Percentiles rank a stretch among this genome's conserved stretches.
phyloP scores from a whole-genome alignment of 1,140 invertebrate species.

The Tetramorium simillimum region DNA sequence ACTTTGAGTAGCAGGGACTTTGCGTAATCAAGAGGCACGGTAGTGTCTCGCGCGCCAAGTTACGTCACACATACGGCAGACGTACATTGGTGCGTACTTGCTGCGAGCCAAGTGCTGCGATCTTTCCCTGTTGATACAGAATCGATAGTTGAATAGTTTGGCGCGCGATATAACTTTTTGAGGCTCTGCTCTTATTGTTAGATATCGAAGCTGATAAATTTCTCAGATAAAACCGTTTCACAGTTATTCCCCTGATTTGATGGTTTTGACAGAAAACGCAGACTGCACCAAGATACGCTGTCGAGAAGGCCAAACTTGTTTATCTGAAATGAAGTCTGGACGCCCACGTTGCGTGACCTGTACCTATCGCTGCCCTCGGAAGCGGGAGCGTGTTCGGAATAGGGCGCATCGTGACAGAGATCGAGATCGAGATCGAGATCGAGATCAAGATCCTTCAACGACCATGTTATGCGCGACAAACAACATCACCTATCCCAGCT shows the following conservation, averaged over 20 bases:
- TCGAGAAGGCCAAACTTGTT: conserved; percentile 90
- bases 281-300: conserved; percentile 92
- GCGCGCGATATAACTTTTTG: neutral
- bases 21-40: too few relatives aligned
- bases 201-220: neutral
- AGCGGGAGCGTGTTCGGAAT: conserved; percentile 80
- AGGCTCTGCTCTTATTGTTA: neutral
- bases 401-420: conserved; percentile 84
- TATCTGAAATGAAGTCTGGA: conserved; percentile 89
- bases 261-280: conserved; percentile 88
- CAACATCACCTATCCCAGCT: conserved; percentile 93
- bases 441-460: conserved; percentile 81
- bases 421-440: conserved; percentile 82
- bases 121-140: neutral
- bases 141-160: neutral
- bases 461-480: conserved; percentile 92
- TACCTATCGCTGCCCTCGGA: conserved; percentile 86
- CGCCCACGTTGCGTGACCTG: conserved; percentile 93
- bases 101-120: neutral
- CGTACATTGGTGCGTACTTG: neutral
- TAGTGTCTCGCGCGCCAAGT: too few relatives aligned
- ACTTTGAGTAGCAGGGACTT: neutral
- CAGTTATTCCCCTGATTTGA: neutral
- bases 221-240: neutral
- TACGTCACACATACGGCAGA: too few relatives aligned